Evolutionary conservation across 2,797 vertebrate genomes (phyloP), one percentile per base, ranked within the genome.

Genomic region (Hipposideros larvatus): DNA sequence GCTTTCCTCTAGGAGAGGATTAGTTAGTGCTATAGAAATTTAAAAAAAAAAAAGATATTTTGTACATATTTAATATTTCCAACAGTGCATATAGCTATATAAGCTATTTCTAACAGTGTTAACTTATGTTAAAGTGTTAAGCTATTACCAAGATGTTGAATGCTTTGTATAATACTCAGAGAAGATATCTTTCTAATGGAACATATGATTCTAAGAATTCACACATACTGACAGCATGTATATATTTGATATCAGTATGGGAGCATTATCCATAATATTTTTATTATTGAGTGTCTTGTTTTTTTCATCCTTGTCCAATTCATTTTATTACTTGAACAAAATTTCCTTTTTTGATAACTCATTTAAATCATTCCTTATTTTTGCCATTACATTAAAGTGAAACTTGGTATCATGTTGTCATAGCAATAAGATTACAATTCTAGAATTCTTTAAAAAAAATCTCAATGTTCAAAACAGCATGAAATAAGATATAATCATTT

Each of bases 401-500:
- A 97, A 53, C 71, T 96, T 96, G 77, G 68, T 87, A 87, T 98
- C 95, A 93, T 28, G 65, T 75, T 95, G 66, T 96, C 65, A 96
- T 65, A 93, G 85, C 94, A 98, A 97, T 97, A 95, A 96, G 93
- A 98, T 98, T 97, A 97, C 80, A 95, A 93, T 88, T 97, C 78
- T 53, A 90, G 89, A 96, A 97, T 90, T 41, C 2, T 46, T n/a
- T 51, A 4, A 95, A 95, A 94, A 88, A 97, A 97, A 90, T 91
- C 66, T 97, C 48, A 65, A 1, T 95, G 82, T 97, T 98, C 94
- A 96, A 73, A 98, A 92, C 65, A 98, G 98, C 96, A 91, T 88
- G 95, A 98, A 98, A 19, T 93, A 96, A 53, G 95, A 95, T 88
- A n/a, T 95, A 97, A 96, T 98, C 92, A 97, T 93, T 91, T 97